These are phyloP conservation scores for Altica lythri DNA, from an alignment of 2,888 invertebrate species.

Conservation along the genomic window DNA sequence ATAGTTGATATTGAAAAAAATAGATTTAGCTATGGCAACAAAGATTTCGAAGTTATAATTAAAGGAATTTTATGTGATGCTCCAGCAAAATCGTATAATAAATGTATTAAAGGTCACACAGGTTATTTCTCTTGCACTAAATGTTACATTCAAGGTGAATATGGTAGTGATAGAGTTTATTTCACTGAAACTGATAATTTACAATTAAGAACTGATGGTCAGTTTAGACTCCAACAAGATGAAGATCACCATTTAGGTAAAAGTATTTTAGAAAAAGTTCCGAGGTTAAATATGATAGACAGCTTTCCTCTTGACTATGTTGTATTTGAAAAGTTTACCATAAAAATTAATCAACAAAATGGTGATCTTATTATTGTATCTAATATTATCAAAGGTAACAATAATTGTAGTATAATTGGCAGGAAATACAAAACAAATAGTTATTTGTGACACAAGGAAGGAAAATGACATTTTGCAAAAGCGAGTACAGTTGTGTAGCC, in stretches of 20 bases:
- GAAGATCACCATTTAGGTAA: slow-evolving; percentile 33
- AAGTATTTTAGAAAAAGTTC: slow-evolving; percentile 23
- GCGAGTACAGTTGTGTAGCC: no score
- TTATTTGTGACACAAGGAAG: no score
- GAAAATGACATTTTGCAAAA: no score
- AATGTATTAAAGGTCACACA: slow-evolving; percentile 9
- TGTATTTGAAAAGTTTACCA: no score
- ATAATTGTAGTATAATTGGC: no score
- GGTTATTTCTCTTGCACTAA: slow-evolving; percentile 19
- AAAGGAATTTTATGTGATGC: slow-evolving; percentile 24
- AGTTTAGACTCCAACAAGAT: slow-evolving; percentile 16
- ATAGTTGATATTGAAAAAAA: slow-evolving; percentile 1
- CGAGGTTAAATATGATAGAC: background rate
- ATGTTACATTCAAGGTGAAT: slow-evolving; percentile 24
- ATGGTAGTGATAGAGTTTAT: slow-evolving; percentile 8
- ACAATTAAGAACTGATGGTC: slow-evolving; percentile 31
- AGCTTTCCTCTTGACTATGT: background rate
- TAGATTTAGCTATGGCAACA: background rate
- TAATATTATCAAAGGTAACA: no score
- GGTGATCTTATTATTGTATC: no score
- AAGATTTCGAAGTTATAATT: slow-evolving; percentile 12
- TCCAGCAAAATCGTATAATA: slow-evolving; percentile 19
- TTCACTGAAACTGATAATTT: slow-evolving; percentile 29
- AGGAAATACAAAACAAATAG: no score
- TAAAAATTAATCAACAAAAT: no score